Evolutionary conservation across 2,888 invertebrate genomes (phyloP), one percentile per base, ranked within the genome.

Genomic region (Mesochorus sp.): DNA sequence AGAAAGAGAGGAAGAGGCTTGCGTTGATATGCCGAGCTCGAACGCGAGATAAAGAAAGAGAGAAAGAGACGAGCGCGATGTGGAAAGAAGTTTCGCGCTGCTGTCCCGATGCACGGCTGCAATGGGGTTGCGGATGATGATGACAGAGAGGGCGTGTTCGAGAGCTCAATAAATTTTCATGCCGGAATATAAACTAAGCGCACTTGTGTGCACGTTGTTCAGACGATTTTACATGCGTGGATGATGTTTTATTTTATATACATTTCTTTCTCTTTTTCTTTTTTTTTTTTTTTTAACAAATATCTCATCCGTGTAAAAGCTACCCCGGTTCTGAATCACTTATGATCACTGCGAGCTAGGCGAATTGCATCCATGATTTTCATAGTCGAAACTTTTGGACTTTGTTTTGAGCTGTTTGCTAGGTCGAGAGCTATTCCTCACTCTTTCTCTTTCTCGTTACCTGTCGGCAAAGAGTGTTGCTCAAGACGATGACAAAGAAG

Each of bases 81-180:
- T 6, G 24, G 59, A 51, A 47, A 19, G 34, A 8, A 39, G 57
- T 64, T 53, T 59, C 51, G 34, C 14, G 49, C 73, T 61, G 70
- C 19, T 47, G 70, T 59, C 49, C 39, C 49, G 49, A 66, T 51
- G 26, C 28, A 37, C 19, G 28, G 31, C n/a, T n/a, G n/a, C 49
- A 19, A 51, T 31, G 42, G 62, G 44, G 37, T 44, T n/a, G 79
- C 44, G 57, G 39, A 70, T 57, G 76, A 73, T 62, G 76, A 73
- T 74, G 70, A 76, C 76, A 31, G 76, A 66, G 73, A 73, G 55
- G 73, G 64, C 66, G 68, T 68, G 61, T 61, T 71, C 39, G 62
- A 73, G 34, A 57, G 24, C 47, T 37, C 66, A 62, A 79, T 79
- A 76, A 76, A 76, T 79, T 76, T 64, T 31, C 57, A 57, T 73